A percentile compares a stretch with the other conserved stretches of the same genome.
Evolutionary conservation across 2,888 invertebrate species (phyloP).

Genomic region (Rhogogaster chlorosoma): DNA sequence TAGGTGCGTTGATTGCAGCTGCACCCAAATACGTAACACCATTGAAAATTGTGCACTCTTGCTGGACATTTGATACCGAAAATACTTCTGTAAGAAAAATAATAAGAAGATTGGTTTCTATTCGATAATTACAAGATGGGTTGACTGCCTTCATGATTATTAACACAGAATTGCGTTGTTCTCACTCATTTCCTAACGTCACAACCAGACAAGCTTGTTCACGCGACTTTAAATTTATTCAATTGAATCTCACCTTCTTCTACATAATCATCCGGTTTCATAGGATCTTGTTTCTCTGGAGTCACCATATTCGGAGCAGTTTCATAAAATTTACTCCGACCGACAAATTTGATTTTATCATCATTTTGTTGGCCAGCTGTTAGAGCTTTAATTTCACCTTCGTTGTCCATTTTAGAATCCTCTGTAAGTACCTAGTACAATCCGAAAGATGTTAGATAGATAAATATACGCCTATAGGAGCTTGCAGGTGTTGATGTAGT

Average conservation of each 20-base stretch:
- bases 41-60: constrained; percentile 94
- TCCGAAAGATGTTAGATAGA: not conserved
- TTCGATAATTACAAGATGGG: not conserved
- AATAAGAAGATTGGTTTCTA: not conserved
- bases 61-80: constrained; percentile 89
- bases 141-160: not conserved
- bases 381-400: constrained; percentile 68
- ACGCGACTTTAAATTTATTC: not conserved
- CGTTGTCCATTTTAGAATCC: constrained; percentile 74
- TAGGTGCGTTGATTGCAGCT: constrained; percentile 94
- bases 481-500: not conserved
- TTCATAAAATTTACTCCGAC: constrained; percentile 80
- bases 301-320: constrained; percentile 72
- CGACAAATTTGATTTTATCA: constrained; percentile 77
- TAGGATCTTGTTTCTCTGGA: constrained; percentile 88
- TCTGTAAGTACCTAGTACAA: constrained; percentile 72
- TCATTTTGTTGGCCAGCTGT: constrained; percentile 56
- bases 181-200: constrained; percentile 26
- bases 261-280: constrained; percentile 89
- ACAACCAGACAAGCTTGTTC: not conserved
- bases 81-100: constrained; percentile 64
- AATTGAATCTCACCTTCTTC: constrained; percentile 82
- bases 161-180: not conserved
- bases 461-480: not conserved
- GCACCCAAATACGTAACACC: constrained; percentile 96